Conservation (phyloP, 2,888 invertebrate genomes). For the Metacarcinus magister region DNA sequence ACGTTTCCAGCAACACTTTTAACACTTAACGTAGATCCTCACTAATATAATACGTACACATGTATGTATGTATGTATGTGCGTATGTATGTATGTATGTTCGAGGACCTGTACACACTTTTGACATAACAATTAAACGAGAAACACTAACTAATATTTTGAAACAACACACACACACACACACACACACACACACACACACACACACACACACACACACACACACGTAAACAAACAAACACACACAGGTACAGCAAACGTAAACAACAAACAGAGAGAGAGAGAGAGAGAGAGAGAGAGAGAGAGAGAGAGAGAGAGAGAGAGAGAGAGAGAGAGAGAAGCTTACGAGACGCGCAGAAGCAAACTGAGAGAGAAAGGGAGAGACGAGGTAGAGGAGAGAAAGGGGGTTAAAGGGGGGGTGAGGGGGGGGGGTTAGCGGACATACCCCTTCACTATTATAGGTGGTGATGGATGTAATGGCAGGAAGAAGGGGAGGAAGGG, state of each 20-base stretch:
- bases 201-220: too few relatives aligned
- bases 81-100: too few relatives aligned
- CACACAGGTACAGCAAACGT: neutral
- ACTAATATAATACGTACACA: too few relatives aligned
- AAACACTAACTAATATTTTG: too few relatives aligned
- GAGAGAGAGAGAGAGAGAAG: neutral
- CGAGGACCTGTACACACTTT: too few relatives aligned
- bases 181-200: neutral
- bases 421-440: neutral
- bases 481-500: neutral
- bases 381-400: neutral
- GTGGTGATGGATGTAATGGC: neutral
- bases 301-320: neutral
- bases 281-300: neutral
- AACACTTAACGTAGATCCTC: too few relatives aligned
- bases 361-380: neutral
- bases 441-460: neutral
- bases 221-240: neutral
- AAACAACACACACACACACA: neutral
- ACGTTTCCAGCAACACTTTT: neutral
- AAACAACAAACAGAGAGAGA: neutral
- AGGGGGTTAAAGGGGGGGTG: neutral
- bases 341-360: too few relatives aligned
- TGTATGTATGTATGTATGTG: too few relatives aligned
- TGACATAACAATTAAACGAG: too few relatives aligned